Conservation (phyloP, 2,797 vertebrate species). For the Gallinago stenura region DNA sequence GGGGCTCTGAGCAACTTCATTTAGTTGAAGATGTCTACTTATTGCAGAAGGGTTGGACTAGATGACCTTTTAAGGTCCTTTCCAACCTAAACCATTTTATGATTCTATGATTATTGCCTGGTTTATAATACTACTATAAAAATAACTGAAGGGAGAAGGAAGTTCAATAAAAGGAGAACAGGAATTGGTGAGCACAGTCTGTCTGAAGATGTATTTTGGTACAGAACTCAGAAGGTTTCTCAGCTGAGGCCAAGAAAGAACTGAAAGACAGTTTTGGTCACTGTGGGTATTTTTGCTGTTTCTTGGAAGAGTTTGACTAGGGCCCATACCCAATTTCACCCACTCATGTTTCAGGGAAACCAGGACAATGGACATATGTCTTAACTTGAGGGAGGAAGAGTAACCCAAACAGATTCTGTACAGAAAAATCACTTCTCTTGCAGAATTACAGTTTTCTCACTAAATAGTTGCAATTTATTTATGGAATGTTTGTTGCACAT, state of each 20-base stretch:
- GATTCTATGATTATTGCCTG: not conserved
- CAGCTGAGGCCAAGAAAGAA: not conserved
- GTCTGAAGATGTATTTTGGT: not conserved
- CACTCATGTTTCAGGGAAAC: not conserved
- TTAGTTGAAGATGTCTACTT: not conserved
- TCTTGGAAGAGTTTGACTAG: not conserved
- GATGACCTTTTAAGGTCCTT: not conserved
- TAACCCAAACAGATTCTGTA: not conserved
- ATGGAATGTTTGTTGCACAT: not conserved
- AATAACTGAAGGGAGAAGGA: not conserved
- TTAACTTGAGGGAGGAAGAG: not conserved
- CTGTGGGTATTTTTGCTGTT: not conserved
- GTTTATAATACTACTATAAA: not conserved
- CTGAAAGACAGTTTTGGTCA: not conserved
- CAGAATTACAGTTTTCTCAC: not conserved
- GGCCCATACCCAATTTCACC: not conserved
- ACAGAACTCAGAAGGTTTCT: not conserved
- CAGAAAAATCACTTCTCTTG: not conserved
- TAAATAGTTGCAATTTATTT: not conserved
- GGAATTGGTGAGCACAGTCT: not conserved
- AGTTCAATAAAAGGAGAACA: not conserved
- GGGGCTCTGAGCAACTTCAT: not conserved
- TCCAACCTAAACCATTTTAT: not conserved
- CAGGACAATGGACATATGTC: not conserved
- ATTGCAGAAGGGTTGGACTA: not conserved